phyloP scores from a whole-genome alignment of 2,888 invertebrate species.

The Auanema freiburgensis region DNA sequence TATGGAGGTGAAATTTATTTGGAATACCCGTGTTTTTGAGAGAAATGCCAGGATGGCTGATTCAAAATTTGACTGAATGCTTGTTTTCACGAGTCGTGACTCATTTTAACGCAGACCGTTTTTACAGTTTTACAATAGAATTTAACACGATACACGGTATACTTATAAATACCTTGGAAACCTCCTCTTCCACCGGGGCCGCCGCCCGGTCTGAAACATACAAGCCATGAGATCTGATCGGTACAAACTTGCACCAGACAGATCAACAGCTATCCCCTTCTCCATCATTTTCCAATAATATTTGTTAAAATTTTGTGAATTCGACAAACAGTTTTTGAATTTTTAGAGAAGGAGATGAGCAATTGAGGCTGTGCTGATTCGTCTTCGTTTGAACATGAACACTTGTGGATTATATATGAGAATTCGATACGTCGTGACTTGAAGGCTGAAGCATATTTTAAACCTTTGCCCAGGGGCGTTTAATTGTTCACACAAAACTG shows the following conservation, averaged over 20 bases:
- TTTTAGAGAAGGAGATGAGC: background rate
- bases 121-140: conserved; percentile 1
- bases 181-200: conserved; percentile 51
- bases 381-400: background rate
- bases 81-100: no score
- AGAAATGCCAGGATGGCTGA: no score
- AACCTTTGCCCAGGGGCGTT: no score
- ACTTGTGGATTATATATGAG: no score
- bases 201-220: conserved; percentile 44
- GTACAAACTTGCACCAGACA: conserved; percentile 4
- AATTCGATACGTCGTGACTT: no score
- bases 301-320: background rate
- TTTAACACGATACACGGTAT: conserved; percentile 18
- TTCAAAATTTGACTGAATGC: no score
- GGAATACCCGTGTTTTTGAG: no score
- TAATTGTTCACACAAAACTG: no score
- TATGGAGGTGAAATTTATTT: no score
- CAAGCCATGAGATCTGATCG: background rate
- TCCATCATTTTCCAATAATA: no score
- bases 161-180: conserved; percentile 40
- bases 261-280: conserved; percentile 2
- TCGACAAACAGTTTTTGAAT: conserved; percentile 1
- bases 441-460: no score
- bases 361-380: conserved; percentile 8
- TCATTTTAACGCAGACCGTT: no score